These are phyloP conservation scores for Chrysopilus asiliformis DNA, from an alignment of 2,888 invertebrate genomes.

Conservation along the genomic window DNA sequence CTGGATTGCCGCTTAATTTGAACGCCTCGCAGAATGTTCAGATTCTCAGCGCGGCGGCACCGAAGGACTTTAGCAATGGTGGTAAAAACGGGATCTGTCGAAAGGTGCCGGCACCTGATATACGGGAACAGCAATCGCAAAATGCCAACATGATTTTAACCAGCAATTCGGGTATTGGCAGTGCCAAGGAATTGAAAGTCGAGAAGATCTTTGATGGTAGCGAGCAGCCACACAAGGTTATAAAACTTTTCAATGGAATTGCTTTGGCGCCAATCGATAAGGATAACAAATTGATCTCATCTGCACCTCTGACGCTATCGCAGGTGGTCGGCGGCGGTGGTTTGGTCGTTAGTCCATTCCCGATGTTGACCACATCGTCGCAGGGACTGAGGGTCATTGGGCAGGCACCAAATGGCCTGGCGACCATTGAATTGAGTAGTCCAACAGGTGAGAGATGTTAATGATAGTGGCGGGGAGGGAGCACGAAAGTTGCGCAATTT, in stretches of 20 bases:
- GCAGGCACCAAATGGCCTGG: conserved; percentile 17
- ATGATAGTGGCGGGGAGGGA: no score
- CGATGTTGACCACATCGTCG: conserved; percentile 15
- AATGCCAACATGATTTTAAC: conserved; percentile 6
- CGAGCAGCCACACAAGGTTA: conserved; percentile 18
- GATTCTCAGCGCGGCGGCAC: conserved; percentile 9
- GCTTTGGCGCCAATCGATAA: conserved; percentile 18
- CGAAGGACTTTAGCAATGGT: conserved; percentile 13
- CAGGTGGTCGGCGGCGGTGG: conserved; percentile 30
- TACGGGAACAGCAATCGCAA: conserved; percentile 5
- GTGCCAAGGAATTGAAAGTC: conserved; percentile 9
- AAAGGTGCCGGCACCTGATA: conserved; percentile 5
- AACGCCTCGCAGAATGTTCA: conserved; percentile 10
- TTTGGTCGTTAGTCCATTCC: conserved; percentile 37
- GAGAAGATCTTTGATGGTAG: conserved; percentile 10
- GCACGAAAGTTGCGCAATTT: no score
- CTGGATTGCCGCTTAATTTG: conserved; percentile 11
- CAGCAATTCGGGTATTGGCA: conserved; percentile 4
- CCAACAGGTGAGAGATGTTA: conserved; percentile 9
- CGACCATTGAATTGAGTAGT: conserved; percentile 21
- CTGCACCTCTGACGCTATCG: conserved; percentile 18
- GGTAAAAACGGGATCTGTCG: conserved; percentile 14
- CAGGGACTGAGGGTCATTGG: conserved; percentile 20
- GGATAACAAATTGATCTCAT: conserved; percentile 17
- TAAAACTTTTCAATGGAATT: conserved; percentile 24